Percentiles rank a stretch among this genome's conserved stretches.
Evolutionary conservation across 2,797 vertebrate genomes (phyloP).

Genomic region (Chaetodon trifasciatus): DNA sequence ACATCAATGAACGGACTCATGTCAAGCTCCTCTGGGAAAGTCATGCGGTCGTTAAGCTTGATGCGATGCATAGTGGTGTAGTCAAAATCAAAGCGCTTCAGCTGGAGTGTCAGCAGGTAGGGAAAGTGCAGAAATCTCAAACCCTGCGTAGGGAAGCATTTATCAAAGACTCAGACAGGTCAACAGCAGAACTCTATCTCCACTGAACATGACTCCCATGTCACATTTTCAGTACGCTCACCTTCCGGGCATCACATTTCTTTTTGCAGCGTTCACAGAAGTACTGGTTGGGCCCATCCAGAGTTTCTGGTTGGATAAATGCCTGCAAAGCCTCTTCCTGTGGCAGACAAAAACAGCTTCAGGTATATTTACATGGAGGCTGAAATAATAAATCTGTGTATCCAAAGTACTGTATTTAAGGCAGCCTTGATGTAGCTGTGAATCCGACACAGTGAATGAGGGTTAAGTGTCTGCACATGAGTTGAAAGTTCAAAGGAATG

Average conservation of each 20-base stretch:
- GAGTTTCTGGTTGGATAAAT: constrained; percentile 97
- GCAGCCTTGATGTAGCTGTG: constrained; percentile 5
- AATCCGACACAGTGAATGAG: constrained; percentile 1
- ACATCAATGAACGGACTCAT: constrained; percentile 99
- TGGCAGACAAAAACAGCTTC: constrained; percentile 6
- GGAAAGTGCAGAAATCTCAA: constrained; percentile 98
- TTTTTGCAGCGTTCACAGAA: constrained; percentile 99
- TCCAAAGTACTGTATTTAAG: constrained; percentile 1
- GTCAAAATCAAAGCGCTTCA: constrained; percentile 99
- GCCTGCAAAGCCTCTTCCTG: constrained; percentile 99
- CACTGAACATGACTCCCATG: constrained; percentile 4
- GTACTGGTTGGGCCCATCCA: constrained; percentile 98
- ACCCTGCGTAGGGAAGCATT: constrained; percentile 84
- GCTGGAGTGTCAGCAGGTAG: constrained; percentile 95
- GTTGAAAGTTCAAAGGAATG: constrained; percentile 27
- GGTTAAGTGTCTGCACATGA: not conserved
- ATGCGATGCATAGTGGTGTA: constrained; percentile 99
- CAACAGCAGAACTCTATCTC: constrained; percentile 20
- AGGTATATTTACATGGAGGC: constrained; percentile 2
- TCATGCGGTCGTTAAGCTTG: constrained; percentile 98
- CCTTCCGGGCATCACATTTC: constrained; percentile 99
- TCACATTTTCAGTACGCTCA: constrained; percentile 73
- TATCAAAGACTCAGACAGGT: constrained; percentile 11
- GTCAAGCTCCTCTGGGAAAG: constrained; percentile 97
- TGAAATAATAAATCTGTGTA: constrained; percentile 13